phyloP scores from a whole-genome alignment of 2,797 vertebrate genomes.

The Crossoptilon crossoptilon region DNA sequence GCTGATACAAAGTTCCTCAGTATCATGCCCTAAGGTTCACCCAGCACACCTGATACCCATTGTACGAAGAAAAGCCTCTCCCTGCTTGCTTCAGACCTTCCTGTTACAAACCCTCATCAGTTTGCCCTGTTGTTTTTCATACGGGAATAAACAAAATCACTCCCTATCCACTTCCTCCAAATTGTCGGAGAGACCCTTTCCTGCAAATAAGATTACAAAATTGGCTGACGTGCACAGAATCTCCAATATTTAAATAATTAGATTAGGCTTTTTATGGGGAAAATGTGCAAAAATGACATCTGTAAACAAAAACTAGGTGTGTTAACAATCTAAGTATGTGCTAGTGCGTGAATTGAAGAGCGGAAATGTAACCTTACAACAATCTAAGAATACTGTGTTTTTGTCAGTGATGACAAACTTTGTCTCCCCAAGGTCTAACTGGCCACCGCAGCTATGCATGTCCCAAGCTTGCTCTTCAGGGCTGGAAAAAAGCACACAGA shows the following conservation, averaged over 20 bases:
- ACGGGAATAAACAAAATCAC: background rate
- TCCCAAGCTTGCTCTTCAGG: background rate
- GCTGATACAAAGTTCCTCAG: background rate
- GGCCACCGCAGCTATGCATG: background rate
- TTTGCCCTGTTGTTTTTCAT: background rate
- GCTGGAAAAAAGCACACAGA: background rate
- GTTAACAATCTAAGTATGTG: rapidly evolving
- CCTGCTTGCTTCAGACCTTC: background rate
- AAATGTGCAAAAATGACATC: background rate
- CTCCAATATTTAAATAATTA: background rate
- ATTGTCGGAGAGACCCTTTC: background rate
- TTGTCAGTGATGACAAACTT: background rate
- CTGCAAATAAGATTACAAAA: background rate
- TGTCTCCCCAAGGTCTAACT: background rate
- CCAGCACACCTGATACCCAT: background rate
- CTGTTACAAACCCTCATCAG: background rate
- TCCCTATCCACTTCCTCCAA: background rate
- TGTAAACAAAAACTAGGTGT: background rate
- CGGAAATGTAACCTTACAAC: background rate
- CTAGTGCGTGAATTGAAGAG: background rate
- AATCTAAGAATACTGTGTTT: background rate
- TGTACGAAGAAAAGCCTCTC: background rate
- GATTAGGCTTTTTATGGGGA: background rate
- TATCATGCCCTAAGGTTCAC: background rate
- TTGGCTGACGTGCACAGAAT: background rate